Evolutionary conservation across 2,113 vertebrate genomes (phyloP).

Genomic region (Catharus minimus): DNA sequence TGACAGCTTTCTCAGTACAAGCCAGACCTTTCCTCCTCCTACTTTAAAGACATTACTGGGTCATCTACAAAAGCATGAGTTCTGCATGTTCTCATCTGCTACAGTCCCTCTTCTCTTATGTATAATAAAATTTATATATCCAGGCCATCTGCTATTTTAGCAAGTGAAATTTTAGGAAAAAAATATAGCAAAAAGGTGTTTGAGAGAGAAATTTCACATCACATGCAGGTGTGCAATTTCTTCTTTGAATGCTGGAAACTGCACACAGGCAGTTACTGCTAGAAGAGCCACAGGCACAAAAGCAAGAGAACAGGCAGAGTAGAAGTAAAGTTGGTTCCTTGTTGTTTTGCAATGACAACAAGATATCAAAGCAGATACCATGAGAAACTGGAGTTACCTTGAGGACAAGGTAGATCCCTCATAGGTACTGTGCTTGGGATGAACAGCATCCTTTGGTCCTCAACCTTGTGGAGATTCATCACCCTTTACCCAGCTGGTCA

Average conservation of each 20-base stretch:
- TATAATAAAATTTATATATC: background rate
- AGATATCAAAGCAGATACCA: background rate
- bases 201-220: background rate
- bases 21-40: background rate
- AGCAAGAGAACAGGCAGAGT: background rate
- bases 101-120: background rate
- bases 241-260: background rate
- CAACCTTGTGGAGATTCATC: background rate
- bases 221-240: background rate
- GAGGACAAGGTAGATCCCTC: background rate
- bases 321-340: background rate
- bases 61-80: background rate
- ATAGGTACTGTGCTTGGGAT: accelerated
- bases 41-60: background rate
- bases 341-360: background rate
- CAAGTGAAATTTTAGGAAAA: background rate
- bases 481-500: too few relatives aligned
- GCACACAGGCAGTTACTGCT: background rate
- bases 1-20: background rate
- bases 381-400: background rate
- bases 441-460: background rate
- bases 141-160: background rate
- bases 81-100: background rate
- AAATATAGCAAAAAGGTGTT: background rate
- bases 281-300: background rate